Percentiles rank a stretch among this genome's conserved stretches.
Conservation (phyloP, 2,113 vertebrate genomes). For the Cyanoderma ruficeps region DNA sequence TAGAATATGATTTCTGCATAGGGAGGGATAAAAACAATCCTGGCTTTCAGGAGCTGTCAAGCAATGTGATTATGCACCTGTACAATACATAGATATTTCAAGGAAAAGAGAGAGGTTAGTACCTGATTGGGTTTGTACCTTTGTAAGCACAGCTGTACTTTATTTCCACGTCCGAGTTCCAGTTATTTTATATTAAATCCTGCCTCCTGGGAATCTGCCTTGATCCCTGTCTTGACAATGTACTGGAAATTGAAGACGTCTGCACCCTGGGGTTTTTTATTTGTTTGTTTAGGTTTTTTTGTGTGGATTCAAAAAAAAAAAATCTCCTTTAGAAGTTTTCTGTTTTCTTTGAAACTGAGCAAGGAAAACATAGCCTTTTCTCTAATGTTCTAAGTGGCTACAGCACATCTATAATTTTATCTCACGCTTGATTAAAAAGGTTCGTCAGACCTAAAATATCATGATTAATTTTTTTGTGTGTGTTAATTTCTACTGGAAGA, state of each 20-base stretch:
- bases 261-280: neutral
- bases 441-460: neutral
- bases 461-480: neutral
- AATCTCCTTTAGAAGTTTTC: neutral
- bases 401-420: neutral
- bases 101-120: neutral
- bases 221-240: neutral
- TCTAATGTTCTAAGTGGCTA: neutral
- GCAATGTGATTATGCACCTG: neutral
- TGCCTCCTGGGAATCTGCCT: neutral
- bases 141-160: neutral
- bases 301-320: too few relatives aligned
- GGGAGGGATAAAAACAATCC: neutral
- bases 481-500: neutral
- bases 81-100: neutral
- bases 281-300: neutral
- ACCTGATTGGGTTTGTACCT: neutral
- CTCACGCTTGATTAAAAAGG: neutral
- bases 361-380: neutral
- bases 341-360: neutral
- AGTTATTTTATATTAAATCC: constrained; percentile 4
- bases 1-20: neutral
- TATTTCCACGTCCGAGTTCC: neutral
- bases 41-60: neutral
- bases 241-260: neutral